phyloP scores from a whole-genome alignment of 2,113 vertebrate species.

The Rhea americana region DNA sequence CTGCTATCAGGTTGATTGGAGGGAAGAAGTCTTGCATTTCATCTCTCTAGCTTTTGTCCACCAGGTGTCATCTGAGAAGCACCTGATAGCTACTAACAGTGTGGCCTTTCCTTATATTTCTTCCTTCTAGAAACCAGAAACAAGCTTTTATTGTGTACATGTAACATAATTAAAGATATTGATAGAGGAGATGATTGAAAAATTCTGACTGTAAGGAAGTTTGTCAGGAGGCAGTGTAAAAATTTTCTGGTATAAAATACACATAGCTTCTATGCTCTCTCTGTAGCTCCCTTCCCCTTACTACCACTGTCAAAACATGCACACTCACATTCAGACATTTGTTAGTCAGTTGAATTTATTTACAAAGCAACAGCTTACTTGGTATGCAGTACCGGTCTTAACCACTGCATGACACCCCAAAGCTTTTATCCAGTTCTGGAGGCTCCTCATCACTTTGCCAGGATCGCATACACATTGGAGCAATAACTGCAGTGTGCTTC shows the following conservation, averaged over 20 bases:
- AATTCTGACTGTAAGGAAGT: neutral
- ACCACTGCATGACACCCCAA: too few species aligned
- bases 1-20: neutral
- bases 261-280: neutral
- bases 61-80: conserved; percentile 50
- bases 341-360: neutral
- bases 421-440: too few species aligned
- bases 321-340: neutral
- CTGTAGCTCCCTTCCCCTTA: neutral
- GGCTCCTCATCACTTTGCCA: neutral
- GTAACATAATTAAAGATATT: neutral
- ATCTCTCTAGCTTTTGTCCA: conserved; percentile 23
- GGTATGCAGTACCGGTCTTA: neutral
- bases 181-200: neutral
- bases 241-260: neutral
- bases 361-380: neutral
- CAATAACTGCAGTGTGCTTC: neutral
- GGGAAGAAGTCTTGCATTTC: neutral
- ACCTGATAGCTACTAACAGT: neutral
- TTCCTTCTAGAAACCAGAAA: neutral
- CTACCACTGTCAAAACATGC: neutral
- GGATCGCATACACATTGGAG: neutral
- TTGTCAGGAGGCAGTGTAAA: neutral
- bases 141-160: neutral
- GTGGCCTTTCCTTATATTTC: neutral